phyloP scores from a whole-genome alignment of 2,113 vertebrate species.

The Stomatorhinus ivindoensis region DNA sequence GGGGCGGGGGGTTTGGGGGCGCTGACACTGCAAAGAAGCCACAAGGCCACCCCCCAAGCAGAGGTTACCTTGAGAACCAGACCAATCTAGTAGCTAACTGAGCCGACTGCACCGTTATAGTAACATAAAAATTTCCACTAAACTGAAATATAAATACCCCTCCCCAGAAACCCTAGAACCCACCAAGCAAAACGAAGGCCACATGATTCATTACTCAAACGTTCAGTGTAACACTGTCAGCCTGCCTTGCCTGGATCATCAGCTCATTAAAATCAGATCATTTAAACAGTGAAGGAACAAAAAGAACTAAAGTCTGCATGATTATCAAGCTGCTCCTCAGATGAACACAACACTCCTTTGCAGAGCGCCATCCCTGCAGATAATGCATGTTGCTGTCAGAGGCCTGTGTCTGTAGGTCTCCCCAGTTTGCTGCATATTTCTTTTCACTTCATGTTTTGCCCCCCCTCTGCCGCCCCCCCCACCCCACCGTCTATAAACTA shows the following conservation, averaged over 20 bases:
- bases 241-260: neutral
- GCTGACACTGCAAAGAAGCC: neutral
- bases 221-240: neutral
- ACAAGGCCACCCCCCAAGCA: neutral
- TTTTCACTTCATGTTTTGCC: neutral
- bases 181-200: neutral
- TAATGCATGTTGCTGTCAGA: neutral
- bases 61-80: neutral
- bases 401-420: neutral
- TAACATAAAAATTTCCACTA: neutral
- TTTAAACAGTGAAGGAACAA: neutral
- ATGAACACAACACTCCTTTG: neutral
- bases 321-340: neutral
- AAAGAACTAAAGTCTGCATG: neutral
- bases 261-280: neutral
- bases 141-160: neutral
- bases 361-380: neutral
- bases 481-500: neutral
- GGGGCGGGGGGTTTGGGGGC: neutral
- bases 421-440: constrained; percentile 25
- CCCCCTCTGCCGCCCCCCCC: neutral
- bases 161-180: neutral
- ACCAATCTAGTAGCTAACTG: neutral
- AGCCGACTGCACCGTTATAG: neutral
- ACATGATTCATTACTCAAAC: neutral